A percentile compares a stretch with the other conserved stretches of the same genome.
phyloP scores from a whole-genome alignment of 1,140 invertebrate genomes.

The Acyrthosiphon pisum region DNA sequence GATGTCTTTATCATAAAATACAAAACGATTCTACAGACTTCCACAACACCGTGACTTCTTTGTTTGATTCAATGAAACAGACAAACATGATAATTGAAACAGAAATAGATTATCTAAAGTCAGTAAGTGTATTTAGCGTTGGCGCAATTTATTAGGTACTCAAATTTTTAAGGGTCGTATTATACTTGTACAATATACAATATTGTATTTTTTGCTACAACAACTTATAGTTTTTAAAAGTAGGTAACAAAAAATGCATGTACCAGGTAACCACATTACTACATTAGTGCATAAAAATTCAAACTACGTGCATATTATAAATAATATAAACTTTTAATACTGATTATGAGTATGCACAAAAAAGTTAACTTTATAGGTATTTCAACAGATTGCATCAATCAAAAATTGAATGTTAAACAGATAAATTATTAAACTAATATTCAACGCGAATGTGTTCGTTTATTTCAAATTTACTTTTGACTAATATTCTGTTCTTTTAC shows the following conservation, averaged over 20 bases:
- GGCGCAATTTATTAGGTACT: neutral
- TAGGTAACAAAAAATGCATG: neutral
- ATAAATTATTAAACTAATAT: too few species aligned
- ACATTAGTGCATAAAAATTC: too few species aligned
- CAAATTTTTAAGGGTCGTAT: neutral
- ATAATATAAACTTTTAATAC: too few species aligned
- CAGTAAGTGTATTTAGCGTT: conserved; percentile 12
- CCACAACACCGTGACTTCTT: neutral
- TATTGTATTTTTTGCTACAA: neutral
- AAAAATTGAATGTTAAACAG: too few species aligned
- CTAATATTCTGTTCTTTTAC: too few species aligned
- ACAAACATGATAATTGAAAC: neutral
- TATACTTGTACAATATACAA: neutral
- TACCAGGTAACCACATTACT: too few species aligned
- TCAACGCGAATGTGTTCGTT: too few species aligned
- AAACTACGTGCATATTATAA: too few species aligned
- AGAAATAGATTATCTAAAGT: conserved; percentile 15
- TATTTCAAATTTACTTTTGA: too few species aligned
- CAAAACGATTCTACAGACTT: neutral
- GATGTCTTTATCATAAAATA: conserved; percentile 27
- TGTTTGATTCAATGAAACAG: neutral
- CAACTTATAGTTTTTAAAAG: neutral
- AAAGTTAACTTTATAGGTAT: too few species aligned
- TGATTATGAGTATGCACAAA: too few species aligned
- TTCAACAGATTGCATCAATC: too few species aligned